phyloP scores from a whole-genome alignment of 2,888 invertebrate species.

The Carpatolechia fugitivella region DNA sequence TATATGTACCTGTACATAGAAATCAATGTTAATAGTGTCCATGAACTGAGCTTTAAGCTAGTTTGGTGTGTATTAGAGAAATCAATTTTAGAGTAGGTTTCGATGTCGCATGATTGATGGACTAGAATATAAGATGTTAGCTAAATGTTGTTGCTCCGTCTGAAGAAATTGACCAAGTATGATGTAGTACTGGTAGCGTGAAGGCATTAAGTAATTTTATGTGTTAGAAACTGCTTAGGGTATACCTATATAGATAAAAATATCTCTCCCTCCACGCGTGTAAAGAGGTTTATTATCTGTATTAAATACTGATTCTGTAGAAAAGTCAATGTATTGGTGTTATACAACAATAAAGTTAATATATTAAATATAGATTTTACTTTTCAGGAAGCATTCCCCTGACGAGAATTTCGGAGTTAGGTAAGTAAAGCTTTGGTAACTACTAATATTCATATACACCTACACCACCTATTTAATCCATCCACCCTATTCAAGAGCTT shows the following conservation, averaged over 20 bases:
- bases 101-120: conserved; percentile 25
- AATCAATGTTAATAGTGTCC: neutral
- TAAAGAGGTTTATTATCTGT: neutral
- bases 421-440: conserved; percentile 32
- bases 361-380: conserved; percentile 12
- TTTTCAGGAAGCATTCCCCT: conserved; percentile 77
- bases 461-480: too few relatives aligned
- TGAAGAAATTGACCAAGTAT: neutral
- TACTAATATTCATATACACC: too few relatives aligned
- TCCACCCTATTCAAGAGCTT: too few relatives aligned
- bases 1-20: neutral
- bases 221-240: neutral
- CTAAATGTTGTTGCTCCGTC: conserved; percentile 9
- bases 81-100: conserved; percentile 1
- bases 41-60: neutral
- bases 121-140: neutral
- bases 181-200: neutral
- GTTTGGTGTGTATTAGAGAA: neutral
- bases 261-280: neutral
- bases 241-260: too few relatives aligned
- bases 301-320: neutral
- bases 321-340: too few relatives aligned
- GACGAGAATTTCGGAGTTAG: conserved; percentile 80
- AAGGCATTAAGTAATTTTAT: neutral
- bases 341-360: too few relatives aligned